Evolutionary conservation across 2,888 invertebrate genomes (phyloP), one percentile per base, ranked within the genome.

Genomic region (Metallyticus violacea): DNA sequence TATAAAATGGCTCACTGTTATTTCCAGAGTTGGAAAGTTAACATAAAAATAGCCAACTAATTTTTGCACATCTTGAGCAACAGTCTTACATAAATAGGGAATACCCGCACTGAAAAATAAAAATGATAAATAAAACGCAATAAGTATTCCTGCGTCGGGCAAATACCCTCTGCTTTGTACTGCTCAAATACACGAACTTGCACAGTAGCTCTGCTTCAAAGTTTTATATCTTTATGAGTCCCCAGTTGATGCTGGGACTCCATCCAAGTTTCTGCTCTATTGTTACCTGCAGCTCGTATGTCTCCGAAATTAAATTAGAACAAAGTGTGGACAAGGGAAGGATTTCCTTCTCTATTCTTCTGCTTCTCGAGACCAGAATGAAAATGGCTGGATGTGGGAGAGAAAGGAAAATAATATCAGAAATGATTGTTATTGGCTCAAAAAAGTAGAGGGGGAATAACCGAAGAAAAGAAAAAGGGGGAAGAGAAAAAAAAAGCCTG

Each of bases 381-480:
- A 62, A 22, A 62, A 62, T 62, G 40, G 2, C 40, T 62, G 40
- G 40, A 15, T 62, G 40, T 62, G 40, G 79, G 83, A 85, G 85
- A 62, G 85, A 80, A 87, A 87, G 26, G 84, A 84, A 84, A 86
- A 84, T 79, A 79, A 82, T 79, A 78, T 86, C 40, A 62, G 25
- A 77, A 83, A 77, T 83, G 83, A 83, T 83, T 83, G 83, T 83
- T 83, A 83, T 83, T 83, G 83, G 83, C 77, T 83, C 29, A 26
- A 83, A 29, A 83, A 83, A 77, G 22, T 9, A 3, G 22, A 62
- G 40, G 40, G 22, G 40, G 40, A 62, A 62, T 9, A 62, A 62
- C 15, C 40, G 22, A 62, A 62, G 40, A 62, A 62, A 62, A 62
- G 40, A 62, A 6, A 62, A 62, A 62, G 22, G 22, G 3, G 3